Conservation (phyloP, 2,797 vertebrate genomes). For the Cyclura pinguis region DNA sequence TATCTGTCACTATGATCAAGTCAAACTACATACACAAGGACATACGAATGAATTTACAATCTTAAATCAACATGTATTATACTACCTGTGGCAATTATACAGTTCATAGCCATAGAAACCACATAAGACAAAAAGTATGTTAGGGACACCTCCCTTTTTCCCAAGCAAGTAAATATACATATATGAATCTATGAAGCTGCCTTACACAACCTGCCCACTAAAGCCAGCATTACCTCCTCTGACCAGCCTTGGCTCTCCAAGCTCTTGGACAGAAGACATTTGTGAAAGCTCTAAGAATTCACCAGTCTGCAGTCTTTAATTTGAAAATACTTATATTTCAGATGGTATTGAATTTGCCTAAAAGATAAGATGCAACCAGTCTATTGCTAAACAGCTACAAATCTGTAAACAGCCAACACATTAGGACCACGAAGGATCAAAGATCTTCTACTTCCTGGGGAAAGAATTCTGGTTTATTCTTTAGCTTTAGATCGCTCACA, state of each 20-base stretch:
- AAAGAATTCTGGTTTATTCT: not conserved
- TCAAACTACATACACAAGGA: not conserved
- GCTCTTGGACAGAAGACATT: not conserved
- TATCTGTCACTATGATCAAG: slow-evolving; percentile 25
- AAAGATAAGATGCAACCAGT: not conserved
- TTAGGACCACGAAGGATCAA: not conserved
- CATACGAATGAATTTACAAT: not conserved
- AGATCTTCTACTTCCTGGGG: not conserved
- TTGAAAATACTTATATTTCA: not conserved
- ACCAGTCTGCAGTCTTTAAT: not conserved
- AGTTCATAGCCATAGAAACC: not conserved
- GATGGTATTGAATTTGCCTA: not conserved
- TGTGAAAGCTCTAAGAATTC: not conserved
- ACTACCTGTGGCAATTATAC: not conserved
- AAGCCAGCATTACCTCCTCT: not conserved
- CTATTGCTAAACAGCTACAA: not conserved
- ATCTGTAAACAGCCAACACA: not conserved
- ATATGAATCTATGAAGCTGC: not conserved
- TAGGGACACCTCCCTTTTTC: not conserved
- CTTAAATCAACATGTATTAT: not conserved
- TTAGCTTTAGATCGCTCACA: not conserved
- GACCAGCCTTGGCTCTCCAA: not conserved
- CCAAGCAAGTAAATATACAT: not conserved
- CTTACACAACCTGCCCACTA: not conserved
- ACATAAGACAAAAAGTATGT: not conserved